These are phyloP conservation scores for Cotesia typhae DNA, from an alignment of 1,140 invertebrate genomes.

Conservation along the genomic window DNA sequence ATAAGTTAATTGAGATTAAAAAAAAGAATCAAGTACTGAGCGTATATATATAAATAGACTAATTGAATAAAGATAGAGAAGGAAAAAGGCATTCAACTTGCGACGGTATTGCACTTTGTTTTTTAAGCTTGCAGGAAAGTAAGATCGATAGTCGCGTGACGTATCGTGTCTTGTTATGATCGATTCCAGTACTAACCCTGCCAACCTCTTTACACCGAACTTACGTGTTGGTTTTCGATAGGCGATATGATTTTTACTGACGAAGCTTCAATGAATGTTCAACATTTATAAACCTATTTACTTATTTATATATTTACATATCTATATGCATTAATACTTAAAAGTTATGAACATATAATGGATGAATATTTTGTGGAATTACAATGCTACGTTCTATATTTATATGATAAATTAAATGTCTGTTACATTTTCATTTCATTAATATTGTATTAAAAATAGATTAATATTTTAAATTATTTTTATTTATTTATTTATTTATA, in stretches of 20 bases:
- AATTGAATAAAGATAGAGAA: background rate
- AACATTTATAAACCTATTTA: background rate
- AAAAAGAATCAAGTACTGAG: background rate
- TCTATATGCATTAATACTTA: background rate
- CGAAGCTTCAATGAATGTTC: background rate
- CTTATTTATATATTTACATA: constrained; percentile 1
- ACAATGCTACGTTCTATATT: too few species aligned
- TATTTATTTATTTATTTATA: too few species aligned
- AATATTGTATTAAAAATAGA: too few species aligned
- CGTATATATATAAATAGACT: background rate
- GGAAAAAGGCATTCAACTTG: constrained; percentile 24
- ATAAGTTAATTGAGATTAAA: background rate
- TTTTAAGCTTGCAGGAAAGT: constrained; percentile 19
- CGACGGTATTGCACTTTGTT: constrained; percentile 20
- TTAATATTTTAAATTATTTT: too few species aligned
- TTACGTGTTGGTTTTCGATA: constrained; percentile 38
- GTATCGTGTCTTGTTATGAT: constrained; percentile 40
- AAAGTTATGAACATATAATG: too few species aligned
- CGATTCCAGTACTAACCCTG: constrained; percentile 38
- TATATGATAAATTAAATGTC: too few species aligned
- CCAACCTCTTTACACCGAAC: constrained; percentile 36
- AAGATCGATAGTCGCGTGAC: constrained; percentile 40
- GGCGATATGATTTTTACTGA: constrained; percentile 28
- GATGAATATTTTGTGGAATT: too few species aligned
- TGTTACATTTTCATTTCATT: too few species aligned